Conservation (phyloP, 2,888 invertebrate genomes). For the Athalia cordata region DNA sequence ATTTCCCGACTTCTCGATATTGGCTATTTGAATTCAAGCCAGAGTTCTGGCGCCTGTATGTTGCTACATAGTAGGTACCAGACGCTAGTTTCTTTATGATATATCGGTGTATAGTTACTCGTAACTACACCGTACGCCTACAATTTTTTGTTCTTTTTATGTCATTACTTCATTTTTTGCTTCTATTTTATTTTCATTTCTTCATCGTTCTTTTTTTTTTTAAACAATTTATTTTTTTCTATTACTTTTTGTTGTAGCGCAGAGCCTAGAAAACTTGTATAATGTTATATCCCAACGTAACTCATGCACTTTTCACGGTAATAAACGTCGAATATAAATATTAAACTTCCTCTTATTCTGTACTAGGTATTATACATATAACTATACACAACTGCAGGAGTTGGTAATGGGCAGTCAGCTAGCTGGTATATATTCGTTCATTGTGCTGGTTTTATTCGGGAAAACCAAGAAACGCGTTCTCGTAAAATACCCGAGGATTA, state of each 20-base stretch:
- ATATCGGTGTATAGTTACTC: constrained; percentile 9
- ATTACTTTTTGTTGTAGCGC: not conserved
- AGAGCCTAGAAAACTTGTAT: constrained; percentile 12
- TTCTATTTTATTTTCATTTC: not conserved
- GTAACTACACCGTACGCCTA: constrained; percentile 17
- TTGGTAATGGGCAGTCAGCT: not conserved
- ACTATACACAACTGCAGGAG: not conserved
- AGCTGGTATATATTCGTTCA: too few species aligned
- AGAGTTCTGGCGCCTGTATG: constrained; percentile 39
- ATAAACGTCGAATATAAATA: constrained; percentile 28
- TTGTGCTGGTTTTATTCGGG: not conserved
- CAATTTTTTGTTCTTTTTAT: not conserved
- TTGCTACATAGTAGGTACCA: not conserved
- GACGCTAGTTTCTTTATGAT: too few species aligned
- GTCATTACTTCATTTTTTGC: not conserved
- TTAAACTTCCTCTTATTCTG: not conserved
- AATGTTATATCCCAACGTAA: constrained; percentile 21
- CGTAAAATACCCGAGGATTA: constrained; percentile 1
- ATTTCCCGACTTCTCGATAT: constrained; percentile 24
- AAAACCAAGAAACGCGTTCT: constrained; percentile 9
- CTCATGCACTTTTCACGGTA: constrained; percentile 33
- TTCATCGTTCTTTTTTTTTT: not conserved
- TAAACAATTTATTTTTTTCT: not conserved
- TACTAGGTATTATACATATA: not conserved
- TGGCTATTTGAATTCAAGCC: constrained; percentile 40